phyloP scores from a whole-genome alignment of 2,888 invertebrate species.

The Gonocerus acuteangulatus region DNA sequence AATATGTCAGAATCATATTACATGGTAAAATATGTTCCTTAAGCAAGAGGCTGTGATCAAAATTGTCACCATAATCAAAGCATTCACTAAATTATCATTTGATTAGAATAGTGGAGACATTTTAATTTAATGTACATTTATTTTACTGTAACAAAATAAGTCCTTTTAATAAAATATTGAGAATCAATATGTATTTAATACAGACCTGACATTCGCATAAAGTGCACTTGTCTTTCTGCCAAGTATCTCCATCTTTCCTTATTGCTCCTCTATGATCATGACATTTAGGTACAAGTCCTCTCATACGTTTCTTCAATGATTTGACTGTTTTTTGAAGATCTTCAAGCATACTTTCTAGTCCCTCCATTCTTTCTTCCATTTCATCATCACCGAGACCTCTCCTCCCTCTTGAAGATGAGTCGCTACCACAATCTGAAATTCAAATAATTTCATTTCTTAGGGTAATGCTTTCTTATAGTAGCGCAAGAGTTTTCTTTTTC shows the following conservation, averaged over 20 bases:
- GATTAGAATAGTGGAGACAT: too few relatives aligned
- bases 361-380: constrained; percentile 47
- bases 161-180: too few relatives aligned
- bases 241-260: constrained; percentile 47
- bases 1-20: too few relatives aligned
- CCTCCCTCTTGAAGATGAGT: constrained; percentile 9
- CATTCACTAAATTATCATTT: too few relatives aligned
- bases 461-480: too few relatives aligned
- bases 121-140: not conserved
- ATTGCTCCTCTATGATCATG: constrained; percentile 45
- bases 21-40: too few relatives aligned
- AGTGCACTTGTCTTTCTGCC: constrained; percentile 48
- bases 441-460: too few relatives aligned
- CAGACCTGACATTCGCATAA: constrained; percentile 46
- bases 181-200: not conserved
- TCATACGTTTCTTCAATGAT: constrained; percentile 48
- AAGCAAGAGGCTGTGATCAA: too few relatives aligned
- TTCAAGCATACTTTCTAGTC: constrained; percentile 49
- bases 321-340: constrained; percentile 49
- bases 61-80: too few relatives aligned
- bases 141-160: too few relatives aligned
- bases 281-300: constrained; percentile 42
- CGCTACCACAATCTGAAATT: constrained; percentile 25
- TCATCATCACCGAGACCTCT: constrained; percentile 44
- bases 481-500: too few relatives aligned